These are phyloP conservation scores for Toxotes lorentzi DNA, from an alignment of 2,797 vertebrate species.

Conservation along the genomic window DNA sequence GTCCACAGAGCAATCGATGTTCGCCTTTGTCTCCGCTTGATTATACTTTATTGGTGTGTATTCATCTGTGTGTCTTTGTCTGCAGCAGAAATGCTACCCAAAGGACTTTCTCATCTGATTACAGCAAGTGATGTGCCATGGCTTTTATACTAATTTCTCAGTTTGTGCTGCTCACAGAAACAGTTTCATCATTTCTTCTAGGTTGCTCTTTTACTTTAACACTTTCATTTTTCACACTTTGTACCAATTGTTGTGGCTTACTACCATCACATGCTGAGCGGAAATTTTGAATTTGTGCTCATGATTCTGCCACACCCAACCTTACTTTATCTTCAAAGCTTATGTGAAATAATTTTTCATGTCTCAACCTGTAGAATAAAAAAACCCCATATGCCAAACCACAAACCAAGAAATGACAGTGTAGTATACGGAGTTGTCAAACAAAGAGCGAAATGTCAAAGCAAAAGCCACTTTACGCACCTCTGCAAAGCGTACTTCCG, in stretches of 20 bases:
- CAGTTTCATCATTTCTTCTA: conserved; percentile 39
- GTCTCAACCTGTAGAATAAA: conserved; percentile 56
- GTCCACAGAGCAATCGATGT: conserved; percentile 52
- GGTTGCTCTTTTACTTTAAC: conserved; percentile 31
- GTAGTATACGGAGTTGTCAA: conserved; percentile 66
- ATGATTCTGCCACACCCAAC: conserved; percentile 80
- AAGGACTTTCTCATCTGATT: conserved; percentile 61
- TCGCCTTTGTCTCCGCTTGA: conserved; percentile 64
- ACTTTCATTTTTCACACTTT: conserved; percentile 57
- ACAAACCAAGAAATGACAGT: conserved; percentile 67
- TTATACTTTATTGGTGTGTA: conserved; percentile 43
- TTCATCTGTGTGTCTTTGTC: conserved; percentile 68
- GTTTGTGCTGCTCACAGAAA: conserved; percentile 35
- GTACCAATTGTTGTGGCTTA: conserved; percentile 48
- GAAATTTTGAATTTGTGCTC: conserved; percentile 69
- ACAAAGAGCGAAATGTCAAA: conserved; percentile 78
- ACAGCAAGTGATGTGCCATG: conserved; percentile 41
- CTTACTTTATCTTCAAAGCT: conserved; percentile 64
- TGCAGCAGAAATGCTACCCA: conserved; percentile 68
- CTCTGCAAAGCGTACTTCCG: conserved; percentile 71
- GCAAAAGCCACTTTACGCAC: conserved; percentile 71
- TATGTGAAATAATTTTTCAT: conserved; percentile 38
- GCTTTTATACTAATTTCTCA: conserved; percentile 41
- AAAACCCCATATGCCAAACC: conserved; percentile 60
- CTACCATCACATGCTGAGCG: conserved; percentile 70